Percentiles rank a stretch among this genome's conserved stretches.
Evolutionary conservation across 2,113 vertebrate species (phyloP).

Genomic region (Prochilodus magdalenae): DNA sequence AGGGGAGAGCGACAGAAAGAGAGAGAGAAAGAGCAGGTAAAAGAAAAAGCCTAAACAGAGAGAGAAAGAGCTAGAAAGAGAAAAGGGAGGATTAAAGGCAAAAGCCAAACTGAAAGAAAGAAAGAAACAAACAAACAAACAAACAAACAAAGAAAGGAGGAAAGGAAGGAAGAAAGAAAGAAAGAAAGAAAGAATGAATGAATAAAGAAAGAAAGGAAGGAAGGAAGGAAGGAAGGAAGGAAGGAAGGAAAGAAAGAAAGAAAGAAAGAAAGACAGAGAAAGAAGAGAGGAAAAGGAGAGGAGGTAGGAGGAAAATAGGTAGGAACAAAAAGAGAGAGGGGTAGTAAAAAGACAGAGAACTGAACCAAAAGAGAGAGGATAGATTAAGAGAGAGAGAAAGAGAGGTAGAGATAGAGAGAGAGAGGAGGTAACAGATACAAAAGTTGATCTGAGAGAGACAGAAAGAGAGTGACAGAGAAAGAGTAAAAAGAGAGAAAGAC

Average conservation of each 20-base stretch:
- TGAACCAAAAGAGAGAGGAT: too few relatives aligned
- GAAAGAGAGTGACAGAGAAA: not conserved
- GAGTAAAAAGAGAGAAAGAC: not conserved
- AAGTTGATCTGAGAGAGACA: not conserved
- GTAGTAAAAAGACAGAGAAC: not conserved
- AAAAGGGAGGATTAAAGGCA: too few relatives aligned
- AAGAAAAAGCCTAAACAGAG: too few relatives aligned
- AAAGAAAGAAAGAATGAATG: not conserved
- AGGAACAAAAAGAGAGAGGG: conserved; percentile 3
- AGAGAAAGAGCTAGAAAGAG: too few relatives aligned
- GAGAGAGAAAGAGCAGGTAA: too few relatives aligned
- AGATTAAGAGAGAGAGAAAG: too few relatives aligned
- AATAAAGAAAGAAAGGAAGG: too few relatives aligned
- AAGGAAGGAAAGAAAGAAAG: not conserved
- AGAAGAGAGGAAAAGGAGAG: not conserved
- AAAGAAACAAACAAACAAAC: not conserved
- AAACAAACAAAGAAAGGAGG: not conserved
- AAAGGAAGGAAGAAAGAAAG: not conserved
- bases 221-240: too few relatives aligned
- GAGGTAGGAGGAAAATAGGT: not conserved
- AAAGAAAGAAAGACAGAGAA: conserved; percentile 1
- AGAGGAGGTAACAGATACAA: too few relatives aligned
- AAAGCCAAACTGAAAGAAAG: not conserved
- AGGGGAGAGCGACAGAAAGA: too few relatives aligned
- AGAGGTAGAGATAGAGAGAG: too few relatives aligned